Evolutionary conservation across 2,797 vertebrate genomes (phyloP).

Genomic region (Hoplostethus atlanticus): DNA sequence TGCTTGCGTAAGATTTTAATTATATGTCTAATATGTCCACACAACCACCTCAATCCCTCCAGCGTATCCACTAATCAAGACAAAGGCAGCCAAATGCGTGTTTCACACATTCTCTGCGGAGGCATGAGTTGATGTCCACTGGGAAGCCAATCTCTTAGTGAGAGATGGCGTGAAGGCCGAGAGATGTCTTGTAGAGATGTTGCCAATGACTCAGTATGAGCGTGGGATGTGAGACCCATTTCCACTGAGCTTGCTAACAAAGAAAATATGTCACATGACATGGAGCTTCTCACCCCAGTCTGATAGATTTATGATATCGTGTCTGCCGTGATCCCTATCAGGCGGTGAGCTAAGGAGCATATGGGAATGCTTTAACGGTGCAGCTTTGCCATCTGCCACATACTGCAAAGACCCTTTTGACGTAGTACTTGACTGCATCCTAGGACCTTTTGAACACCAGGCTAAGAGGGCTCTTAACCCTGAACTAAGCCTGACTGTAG

Average conservation of each 20-base stretch:
- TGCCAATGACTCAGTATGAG: slow-evolving; percentile 40
- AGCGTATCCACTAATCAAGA: neutral
- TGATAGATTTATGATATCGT: neutral
- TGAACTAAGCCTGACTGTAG: too few relatives aligned
- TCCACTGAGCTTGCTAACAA: slow-evolving; percentile 56
- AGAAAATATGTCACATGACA: slow-evolving; percentile 48
- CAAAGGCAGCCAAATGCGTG: neutral
- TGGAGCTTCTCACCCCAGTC: slow-evolving; percentile 21
- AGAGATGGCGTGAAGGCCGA: slow-evolving; percentile 34
- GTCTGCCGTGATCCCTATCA: slow-evolving; percentile 3
- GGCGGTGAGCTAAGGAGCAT: neutral
- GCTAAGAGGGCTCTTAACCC: too few relatives aligned
- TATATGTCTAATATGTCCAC: neutral
- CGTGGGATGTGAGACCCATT: slow-evolving; percentile 59
- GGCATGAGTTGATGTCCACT: slow-evolving; percentile 15
- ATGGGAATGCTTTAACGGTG: neutral
- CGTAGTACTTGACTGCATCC: too few relatives aligned
- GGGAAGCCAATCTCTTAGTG: slow-evolving; percentile 16
- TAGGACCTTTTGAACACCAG: too few relatives aligned
- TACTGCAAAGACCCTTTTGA: neutral
- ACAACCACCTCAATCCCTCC: slow-evolving; percentile 12
- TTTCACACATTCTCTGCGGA: slow-evolving; percentile 17
- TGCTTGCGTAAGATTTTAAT: slow-evolving; percentile 34
- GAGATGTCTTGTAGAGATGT: slow-evolving; percentile 9
- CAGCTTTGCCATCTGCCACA: neutral